Conservation (phyloP, 2,797 vertebrate species). For the Potorous gilbertii region DNA sequence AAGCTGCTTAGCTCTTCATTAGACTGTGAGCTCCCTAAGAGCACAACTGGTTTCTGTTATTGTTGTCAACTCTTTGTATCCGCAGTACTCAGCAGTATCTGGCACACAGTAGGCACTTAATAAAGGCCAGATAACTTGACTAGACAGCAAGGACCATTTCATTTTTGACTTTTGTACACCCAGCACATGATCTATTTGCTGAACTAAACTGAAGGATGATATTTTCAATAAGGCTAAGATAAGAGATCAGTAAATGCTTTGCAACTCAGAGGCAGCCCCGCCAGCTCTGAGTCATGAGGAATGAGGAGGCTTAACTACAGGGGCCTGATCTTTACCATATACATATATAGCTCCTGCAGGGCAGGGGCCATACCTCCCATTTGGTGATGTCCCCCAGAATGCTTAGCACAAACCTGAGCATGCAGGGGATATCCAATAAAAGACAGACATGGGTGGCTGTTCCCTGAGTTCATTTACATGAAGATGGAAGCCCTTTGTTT, state of each 20-base stretch:
- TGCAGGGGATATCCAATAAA: neutral
- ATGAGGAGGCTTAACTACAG: neutral
- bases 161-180: neutral
- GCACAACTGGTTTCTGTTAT: neutral
- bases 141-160: neutral
- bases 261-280: neutral
- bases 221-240: neutral
- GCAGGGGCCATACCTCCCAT: neutral
- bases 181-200: neutral
- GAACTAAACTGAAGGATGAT: neutral
- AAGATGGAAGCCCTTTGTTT: neutral
- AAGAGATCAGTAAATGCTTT: neutral
- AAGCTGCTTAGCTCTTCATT: neutral
- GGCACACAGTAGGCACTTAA: neutral
- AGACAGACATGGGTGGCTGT: neutral
- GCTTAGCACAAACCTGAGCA: neutral
- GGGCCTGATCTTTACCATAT: neutral
- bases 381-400: neutral
- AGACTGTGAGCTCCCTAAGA: neutral
- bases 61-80: neutral
- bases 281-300: neutral
- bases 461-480: neutral
- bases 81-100: neutral
- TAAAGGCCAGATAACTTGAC: neutral
- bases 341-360: neutral